phyloP scores from a whole-genome alignment of 2,888 invertebrate species.

The Azorinus chamasolen region DNA sequence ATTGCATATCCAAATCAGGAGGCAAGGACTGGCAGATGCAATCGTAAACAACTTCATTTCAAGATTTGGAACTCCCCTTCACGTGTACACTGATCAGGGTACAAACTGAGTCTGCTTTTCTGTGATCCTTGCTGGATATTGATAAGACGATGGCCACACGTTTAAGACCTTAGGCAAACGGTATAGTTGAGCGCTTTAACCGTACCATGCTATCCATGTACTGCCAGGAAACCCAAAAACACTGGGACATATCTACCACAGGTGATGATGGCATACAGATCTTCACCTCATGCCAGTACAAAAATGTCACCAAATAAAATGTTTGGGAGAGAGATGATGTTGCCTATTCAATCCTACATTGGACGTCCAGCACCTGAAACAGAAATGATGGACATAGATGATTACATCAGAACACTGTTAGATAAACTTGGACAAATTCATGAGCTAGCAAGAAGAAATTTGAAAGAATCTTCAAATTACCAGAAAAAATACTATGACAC shows the following conservation, averaged over 20 bases:
- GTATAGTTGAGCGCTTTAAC: constrained; percentile 63
- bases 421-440: background rate
- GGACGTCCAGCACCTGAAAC: background rate
- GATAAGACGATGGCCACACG: background rate
- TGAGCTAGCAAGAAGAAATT: background rate
- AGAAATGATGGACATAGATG: too few species aligned
- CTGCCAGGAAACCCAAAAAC: too few species aligned
- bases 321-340: constrained; percentile 41
- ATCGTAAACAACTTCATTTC: constrained; percentile 54
- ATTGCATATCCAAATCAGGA: constrained; percentile 48
- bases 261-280: constrained; percentile 67
- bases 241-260: constrained; percentile 64
- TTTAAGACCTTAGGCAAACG: constrained; percentile 8
- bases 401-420: background rate
- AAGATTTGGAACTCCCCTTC: constrained; percentile 45
- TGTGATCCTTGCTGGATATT: too few species aligned
- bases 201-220: constrained; percentile 63
- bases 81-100: constrained; percentile 54
- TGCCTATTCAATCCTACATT: constrained; percentile 47
- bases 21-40: constrained; percentile 48
- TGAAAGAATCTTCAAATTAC: constrained; percentile 19
- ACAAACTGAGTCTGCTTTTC: constrained; percentile 20
- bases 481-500: constrained; percentile 46
- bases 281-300: constrained; percentile 58
- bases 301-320: constrained; percentile 56